Evolutionary conservation across 2,113 vertebrate genomes (phyloP).

Genomic region (Lota lota): DNA sequence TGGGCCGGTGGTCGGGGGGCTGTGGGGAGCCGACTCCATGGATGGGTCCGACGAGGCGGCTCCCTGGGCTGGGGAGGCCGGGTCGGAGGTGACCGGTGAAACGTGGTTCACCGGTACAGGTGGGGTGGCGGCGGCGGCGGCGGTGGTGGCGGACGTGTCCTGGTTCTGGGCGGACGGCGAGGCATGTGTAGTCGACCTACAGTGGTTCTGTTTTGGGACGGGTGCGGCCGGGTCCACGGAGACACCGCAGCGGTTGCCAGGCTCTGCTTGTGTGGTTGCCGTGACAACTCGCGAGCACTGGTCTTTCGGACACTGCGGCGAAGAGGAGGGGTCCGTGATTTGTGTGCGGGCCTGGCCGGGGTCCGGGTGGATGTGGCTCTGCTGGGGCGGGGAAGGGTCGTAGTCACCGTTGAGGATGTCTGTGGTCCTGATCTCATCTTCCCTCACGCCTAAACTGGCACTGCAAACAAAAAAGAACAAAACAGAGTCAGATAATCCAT

Average conservation of each 20-base stretch:
- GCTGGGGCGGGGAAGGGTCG: conserved; percentile 40
- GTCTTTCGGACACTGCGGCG: conserved; percentile 30
- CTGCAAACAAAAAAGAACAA: conserved; percentile 34
- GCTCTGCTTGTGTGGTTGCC: conserved; percentile 22
- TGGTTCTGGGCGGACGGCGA: conserved; percentile 2
- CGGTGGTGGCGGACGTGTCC: neutral
- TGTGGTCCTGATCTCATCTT: conserved; percentile 63
- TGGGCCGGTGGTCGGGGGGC: conserved; percentile 9
- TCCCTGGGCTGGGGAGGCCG: conserved; percentile 14
- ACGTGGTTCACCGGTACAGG: conserved; percentile 13
- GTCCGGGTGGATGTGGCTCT: conserved; percentile 24
- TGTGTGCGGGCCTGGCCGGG: conserved; percentile 27
- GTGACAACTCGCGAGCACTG: conserved; percentile 27
- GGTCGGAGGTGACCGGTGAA: conserved; percentile 13
- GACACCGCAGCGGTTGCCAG: neutral
- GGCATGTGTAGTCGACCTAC: conserved; percentile 18
- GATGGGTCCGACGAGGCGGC: conserved; percentile 10
- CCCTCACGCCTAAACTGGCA: conserved; percentile 58
- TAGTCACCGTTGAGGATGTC: conserved; percentile 61
- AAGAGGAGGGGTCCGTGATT: conserved; percentile 19
- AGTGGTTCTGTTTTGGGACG: conserved; percentile 25
- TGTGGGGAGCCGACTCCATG: conserved; percentile 16
- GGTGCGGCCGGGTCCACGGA: neutral
- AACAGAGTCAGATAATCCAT: neutral
- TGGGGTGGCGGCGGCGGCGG: neutral